Base-by-base conservation (phyloP, 2,888 invertebrate species). In the Hemithea aestivaria region DNA sequence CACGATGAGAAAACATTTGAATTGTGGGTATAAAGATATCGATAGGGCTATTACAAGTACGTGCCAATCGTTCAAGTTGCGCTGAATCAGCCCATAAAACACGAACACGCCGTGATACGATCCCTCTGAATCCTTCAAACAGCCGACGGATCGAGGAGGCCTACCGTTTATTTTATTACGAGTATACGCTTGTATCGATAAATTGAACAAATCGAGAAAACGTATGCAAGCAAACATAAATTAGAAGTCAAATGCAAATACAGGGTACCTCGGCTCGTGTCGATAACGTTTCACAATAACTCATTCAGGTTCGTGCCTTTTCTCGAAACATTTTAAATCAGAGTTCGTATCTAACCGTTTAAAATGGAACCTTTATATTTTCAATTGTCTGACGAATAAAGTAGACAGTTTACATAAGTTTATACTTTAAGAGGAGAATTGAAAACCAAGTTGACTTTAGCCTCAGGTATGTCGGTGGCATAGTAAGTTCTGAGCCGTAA, bases 21-120 rank as follows among this genome's bases (percentile, higher is more conserved):
- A 33, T 51, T 45, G 47, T 40, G 47, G 52, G 52, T 58, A 55
- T 62, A 64, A 55, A 62, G 58, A 56, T 68, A 70, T 67, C 57
- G 68, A 72, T 68, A 55, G 51, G 56, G 63, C 64, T 62, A 65
- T 73, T 72, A 75, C 53, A 51, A 40, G 55, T 68, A 76, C 77
- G 75, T 76, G 76, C 68, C 63, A 71, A 73, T 69, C 69, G 69
- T 66, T 62, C 63, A 58, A 68, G 63, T 65, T 56, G 51, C 54
- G 66, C 66, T 63, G 66, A 75, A 73, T 71, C 69, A 66, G 72
- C 58, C 62, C 58, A 67, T 74, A 69, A 76, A 75, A 65, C 57
- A 67, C 48, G 38, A 7, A 12, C 24, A 33, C 31, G 27, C 54
- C 46, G 48, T 16, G 46, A 51, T 33, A 48, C 49, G 51, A 70